phyloP scores from a whole-genome alignment of 2,888 invertebrate genomes.

The Merodon equestris region DNA sequence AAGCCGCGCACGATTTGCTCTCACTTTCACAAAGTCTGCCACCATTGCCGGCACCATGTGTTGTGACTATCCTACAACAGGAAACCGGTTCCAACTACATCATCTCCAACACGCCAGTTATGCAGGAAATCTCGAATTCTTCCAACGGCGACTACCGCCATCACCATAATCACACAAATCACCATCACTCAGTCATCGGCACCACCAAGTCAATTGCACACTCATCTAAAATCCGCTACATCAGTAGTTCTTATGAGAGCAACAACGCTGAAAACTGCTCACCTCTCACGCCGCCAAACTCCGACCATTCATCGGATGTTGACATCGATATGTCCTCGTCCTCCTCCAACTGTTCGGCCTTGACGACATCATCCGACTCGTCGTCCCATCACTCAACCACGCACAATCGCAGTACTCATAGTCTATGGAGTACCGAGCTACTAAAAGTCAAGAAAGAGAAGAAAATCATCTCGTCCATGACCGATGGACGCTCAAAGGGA shows the following conservation, averaged over 20 bases:
- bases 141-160: constrained; percentile 71
- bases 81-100: constrained; percentile 61
- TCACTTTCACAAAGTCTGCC: constrained; percentile 88
- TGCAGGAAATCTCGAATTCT: constrained; percentile 78
- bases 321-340: constrained; percentile 81
- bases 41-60: constrained; percentile 85
- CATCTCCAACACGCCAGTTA: constrained; percentile 71
- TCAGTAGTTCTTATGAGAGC: constrained; percentile 78
- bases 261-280: constrained; percentile 79
- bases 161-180: no score
- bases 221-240: constrained; percentile 75
- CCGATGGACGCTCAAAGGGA: constrained; percentile 76
- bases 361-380: constrained; percentile 72
- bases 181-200: constrained; percentile 56
- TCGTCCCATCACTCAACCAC: constrained; percentile 36
- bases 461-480: constrained; percentile 75
- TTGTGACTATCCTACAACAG: constrained; percentile 83
- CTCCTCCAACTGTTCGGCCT: constrained; percentile 63
- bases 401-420: constrained; percentile 67
- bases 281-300: constrained; percentile 85
- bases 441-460: constrained; percentile 59
- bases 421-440: constrained; percentile 65
- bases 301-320: constrained; percentile 86
- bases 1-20: constrained; percentile 91
- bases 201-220: constrained; percentile 58